Evolutionary conservation across 2,888 invertebrate species (phyloP), one percentile per base, ranked within the genome.

Genomic region (Xestoiulus laeticollis): DNA sequence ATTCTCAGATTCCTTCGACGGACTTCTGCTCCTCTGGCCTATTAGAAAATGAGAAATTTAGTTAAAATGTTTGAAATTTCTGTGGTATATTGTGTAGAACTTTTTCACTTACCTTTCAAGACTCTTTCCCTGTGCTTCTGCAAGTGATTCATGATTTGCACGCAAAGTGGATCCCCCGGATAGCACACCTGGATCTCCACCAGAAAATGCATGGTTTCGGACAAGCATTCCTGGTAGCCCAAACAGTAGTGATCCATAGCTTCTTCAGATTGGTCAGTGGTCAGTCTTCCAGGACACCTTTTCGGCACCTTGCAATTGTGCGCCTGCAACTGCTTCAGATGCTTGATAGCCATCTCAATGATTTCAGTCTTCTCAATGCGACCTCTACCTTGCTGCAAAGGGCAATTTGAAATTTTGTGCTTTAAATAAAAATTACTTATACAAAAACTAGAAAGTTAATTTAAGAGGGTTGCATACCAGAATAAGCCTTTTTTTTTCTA

Each of bases 301-400:
- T 82, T 83, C 30, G 26, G 19, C 22, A 84, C 22, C 22, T 90
- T 91, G 89, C 91, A 91, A 14, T 91, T 91, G 88, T 92, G 92
- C 26, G 90, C 90, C 90, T 98, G 97, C 89, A 99, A 93, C 92
- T 96, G 96, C 91, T 97, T 97, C 93, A 99, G 95, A 91, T 98
- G 98, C 88, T 96, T 95, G 89, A 98, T 98, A 82, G 98, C 98
- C 98, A 98, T 98, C 93, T 99, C 98, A 88, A 99, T 98, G 89
- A 99, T 98, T 93, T 99, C 98, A 0, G 98, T 98, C 93, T 99
- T 99, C 92, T 99, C 99, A 86, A 99, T 97, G 82, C 99, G 94
- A 22, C 98, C 98, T 87, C 98, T 95, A 10, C 98, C 98, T 92
- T 93, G 85, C 78, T 78, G 12, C 78, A 78, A 78, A 78, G 30